Conservation (phyloP, 2,797 vertebrate species). For the Squalus acanthias region DNA sequence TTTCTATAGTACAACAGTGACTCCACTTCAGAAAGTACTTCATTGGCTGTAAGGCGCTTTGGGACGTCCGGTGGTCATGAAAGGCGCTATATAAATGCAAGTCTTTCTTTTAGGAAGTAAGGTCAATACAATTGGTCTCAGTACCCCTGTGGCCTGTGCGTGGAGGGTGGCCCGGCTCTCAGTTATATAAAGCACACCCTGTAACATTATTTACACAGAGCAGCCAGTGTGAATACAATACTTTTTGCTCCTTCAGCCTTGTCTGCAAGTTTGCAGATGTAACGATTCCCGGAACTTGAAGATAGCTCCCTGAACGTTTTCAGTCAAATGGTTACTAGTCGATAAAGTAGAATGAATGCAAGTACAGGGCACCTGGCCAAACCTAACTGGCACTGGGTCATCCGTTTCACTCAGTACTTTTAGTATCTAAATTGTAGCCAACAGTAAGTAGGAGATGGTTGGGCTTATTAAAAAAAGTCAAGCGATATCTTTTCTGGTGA, state of each 20-base stretch:
- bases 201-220: conserved; percentile 12
- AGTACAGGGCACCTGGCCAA: background rate
- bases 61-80: too few species aligned
- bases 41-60: background rate
- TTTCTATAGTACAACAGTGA: background rate
- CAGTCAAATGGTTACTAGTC: conserved; percentile 1
- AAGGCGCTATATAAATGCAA: too few species aligned
- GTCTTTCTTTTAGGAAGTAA: background rate
- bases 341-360: conserved; percentile 1
- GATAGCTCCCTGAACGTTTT: conserved; percentile 14
- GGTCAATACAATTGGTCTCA: background rate
- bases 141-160: background rate
- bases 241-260: conserved; percentile 24
- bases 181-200: background rate
- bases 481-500: background rate
- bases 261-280: conserved; percentile 6
- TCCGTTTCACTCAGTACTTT: background rate
- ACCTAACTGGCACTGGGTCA: conserved; percentile 1
- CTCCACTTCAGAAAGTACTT: background rate
- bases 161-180: background rate
- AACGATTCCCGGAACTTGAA: conserved; percentile 31
- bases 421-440: conserved; percentile 23
- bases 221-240: background rate
- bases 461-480: background rate
- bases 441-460: background rate